Evolutionary conservation across 2,888 invertebrate genomes (phyloP), one percentile per base, ranked within the genome.

Genomic region (Leptinotarsa rubiginosa): DNA sequence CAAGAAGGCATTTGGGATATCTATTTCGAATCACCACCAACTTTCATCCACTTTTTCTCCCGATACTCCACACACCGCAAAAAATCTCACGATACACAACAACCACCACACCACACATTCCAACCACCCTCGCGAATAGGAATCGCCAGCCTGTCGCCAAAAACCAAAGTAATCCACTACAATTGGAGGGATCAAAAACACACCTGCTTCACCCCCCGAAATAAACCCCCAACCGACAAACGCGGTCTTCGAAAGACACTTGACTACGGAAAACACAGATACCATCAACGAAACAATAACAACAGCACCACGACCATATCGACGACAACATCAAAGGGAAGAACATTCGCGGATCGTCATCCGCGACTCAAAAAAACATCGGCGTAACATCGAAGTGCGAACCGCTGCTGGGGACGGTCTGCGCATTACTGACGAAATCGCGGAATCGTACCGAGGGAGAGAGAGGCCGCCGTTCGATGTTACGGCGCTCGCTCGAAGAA

Each of bases 341-440:
- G 15, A 25, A 62, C 25, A 62, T 62, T 62, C 62, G 62, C 18
- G 31, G 18, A 62, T 62, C 41, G 62, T n/a, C 62, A 62, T 62
- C 31, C 62, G 62, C 62, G 62, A 41, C 62, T 62, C 62, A 31
- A 62, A 59, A 59, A 59, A 62, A 16, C 25, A 62, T 31, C 62
- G 62, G n/a, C 62, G 41, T n/a, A 31, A 15, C 62, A 62, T 62
- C 10, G 31, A 41, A 31, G 62, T 16, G 62, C 62, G 18, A n/a
- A 31, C 22, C 59, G 25, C 16, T 59, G 25, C 59, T 59, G 70
- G 41, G 66, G 76, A 71, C 73, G 69, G 79, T 75, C 76, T 79
- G 79, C 79, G 79, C 78, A 79, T 77, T 75, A 79, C 79, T 79
- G 77, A 68, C 64, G 68, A 66, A 71, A 5, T 25, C n/a, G 62